Evolutionary conservation across 2,888 invertebrate species (phyloP), one percentile per base, ranked within the genome.

Genomic region (Himalopsyche kuldschensis): DNA sequence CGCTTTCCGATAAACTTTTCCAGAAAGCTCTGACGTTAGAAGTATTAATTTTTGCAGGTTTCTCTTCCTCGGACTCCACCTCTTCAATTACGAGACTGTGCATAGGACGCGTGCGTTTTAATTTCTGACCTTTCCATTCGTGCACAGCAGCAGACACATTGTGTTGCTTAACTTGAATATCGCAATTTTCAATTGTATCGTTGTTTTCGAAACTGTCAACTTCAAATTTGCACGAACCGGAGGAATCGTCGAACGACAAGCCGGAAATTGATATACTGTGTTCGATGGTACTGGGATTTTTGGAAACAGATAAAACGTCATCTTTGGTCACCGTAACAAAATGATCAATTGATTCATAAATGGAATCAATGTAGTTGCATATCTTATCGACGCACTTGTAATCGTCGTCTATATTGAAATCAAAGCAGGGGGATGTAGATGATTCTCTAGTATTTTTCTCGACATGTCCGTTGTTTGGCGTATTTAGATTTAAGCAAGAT

Each of bases 221-320:
- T 10, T 30, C 47, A 11, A 30, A 47, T 17, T 27, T 17, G 5
- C 24, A 20, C 6, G 63, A 48, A 15, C 24, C 24, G 46, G 41
- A 15, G 3, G 80, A 47, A 10, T 85, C 83, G 30, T 85, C 85
- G 75, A 83, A 85, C 0, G 85, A 85, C 15, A 85, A 75, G 24
- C 69, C 82, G n/a, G 84, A 83, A 63, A 81, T 69, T 20, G 75
- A 30, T 30, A 79, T 80, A n/a, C 55, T 80, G 24, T 80, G 48
- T 20, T 30, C 35, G 2, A 79, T 41, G 11, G 27, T 35, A 15
- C 32, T 24, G 20, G 8, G n/a, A 17, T 79, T 31, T 6, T 17
- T 30, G 6, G 8, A 17, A 1, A 24, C 8, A 17, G 31, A 6
- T 0, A 17, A 15, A 15, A 11, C 2, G 6, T 63, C 48, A 17